phyloP scores from a whole-genome alignment of 2,797 vertebrate species.

The Rhinichthys osculus region DNA sequence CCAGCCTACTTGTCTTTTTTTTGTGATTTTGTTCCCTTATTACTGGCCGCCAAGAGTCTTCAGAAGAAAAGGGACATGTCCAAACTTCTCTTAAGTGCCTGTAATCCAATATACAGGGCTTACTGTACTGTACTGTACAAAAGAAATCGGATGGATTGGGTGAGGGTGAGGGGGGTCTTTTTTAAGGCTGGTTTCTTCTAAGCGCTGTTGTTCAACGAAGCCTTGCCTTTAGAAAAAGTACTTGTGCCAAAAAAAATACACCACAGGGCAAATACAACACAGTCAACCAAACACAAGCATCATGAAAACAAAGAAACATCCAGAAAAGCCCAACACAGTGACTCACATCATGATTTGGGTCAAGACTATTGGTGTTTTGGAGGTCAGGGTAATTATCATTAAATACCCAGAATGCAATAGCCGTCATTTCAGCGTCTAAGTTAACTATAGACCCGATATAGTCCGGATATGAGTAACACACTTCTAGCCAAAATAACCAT shows the following conservation, averaged over 20 bases:
- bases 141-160: conserved; percentile 54
- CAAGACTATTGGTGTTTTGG: background rate
- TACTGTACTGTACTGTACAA: conserved; percentile 66
- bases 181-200: conserved; percentile 57
- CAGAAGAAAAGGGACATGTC: conserved; percentile 80
- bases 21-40: conserved; percentile 78
- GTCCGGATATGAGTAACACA: no score
- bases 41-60: conserved; percentile 80
- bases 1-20: conserved; percentile 80
- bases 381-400: background rate
- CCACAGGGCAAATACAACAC: background rate
- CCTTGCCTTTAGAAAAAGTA: background rate
- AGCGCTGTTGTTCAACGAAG: background rate
- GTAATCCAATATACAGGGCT: conserved; percentile 78
- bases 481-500: no score
- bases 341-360: background rate
- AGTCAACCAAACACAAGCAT: background rate
- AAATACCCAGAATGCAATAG: no score
- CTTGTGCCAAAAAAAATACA: background rate
- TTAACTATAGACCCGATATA: no score
- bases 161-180: conserved; percentile 56
- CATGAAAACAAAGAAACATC: background rate
- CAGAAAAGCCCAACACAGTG: background rate
- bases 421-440: no score
- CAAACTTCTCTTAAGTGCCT: conserved; percentile 74